These are phyloP conservation scores for Protonemura montana DNA, from an alignment of 2,888 invertebrate species.

Conservation along the genomic window DNA sequence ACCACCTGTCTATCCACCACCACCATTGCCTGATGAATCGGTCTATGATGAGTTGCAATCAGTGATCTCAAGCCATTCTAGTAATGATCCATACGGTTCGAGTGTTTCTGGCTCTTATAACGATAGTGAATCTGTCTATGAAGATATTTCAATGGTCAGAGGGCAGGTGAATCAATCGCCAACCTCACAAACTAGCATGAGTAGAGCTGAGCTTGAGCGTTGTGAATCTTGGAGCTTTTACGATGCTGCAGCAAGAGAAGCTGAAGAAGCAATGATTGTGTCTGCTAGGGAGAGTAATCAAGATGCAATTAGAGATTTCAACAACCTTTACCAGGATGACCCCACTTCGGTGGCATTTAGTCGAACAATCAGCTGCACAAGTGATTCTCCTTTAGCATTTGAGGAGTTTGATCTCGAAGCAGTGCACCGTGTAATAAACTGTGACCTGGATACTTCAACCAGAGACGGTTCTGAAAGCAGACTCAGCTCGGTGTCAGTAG, in stretches of 20 bases:
- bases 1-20: conserved; percentile 67
- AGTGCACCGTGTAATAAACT: conserved; percentile 24
- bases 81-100: conserved; percentile 46
- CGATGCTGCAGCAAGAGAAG: conserved; percentile 55
- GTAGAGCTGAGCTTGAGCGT: conserved; percentile 55
- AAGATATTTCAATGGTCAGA: conserved; percentile 29
- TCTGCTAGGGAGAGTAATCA: neutral
- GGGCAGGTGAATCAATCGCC: neutral
- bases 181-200: conserved; percentile 42
- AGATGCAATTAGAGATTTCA: neutral
- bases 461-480: conserved; percentile 28
- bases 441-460: conserved; percentile 37
- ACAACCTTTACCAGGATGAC: conserved; percentile 42
- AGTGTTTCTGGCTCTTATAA: conserved; percentile 18
- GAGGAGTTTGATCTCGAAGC: conserved; percentile 41
- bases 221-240: conserved; percentile 66
- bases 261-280: neutral
- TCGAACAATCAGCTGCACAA: conserved; percentile 34
- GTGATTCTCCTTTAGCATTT: conserved; percentile 38
- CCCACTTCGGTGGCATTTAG: neutral
- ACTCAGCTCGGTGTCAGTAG: conserved; percentile 42
- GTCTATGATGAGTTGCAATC: conserved; percentile 65
- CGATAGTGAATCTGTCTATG: conserved; percentile 23
- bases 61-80: conserved; percentile 52
- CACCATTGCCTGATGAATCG: conserved; percentile 65